Base-by-base conservation (phyloP, 2,888 invertebrate genomes). In the Fissipunctia ypsillon region DNA sequence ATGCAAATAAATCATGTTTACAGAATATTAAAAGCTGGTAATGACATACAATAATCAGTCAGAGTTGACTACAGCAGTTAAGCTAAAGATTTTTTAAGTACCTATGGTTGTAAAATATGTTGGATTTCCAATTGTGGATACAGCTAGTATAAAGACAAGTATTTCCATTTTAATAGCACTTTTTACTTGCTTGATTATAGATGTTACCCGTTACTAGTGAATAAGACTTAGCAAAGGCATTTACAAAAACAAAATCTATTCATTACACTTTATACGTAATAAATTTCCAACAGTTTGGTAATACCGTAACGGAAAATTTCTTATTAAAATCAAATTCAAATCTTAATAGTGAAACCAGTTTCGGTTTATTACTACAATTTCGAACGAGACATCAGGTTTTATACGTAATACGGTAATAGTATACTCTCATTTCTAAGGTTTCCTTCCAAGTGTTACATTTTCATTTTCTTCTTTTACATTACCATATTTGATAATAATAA, bases 331-430 rank as follows among this genome's bases (percentile, higher is more conserved):
- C 41, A 57, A 71, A 76, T 82, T 60, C 45, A 73, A 61, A 69
- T 71, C 52, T 69, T 45, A 72, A 69, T 64, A 66, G 63, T 35
- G 52, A 54, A 80, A 85, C 84, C 69, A 50, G 84, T 84, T 81
- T 73, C 25, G 22, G 35, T 66, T 63, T 65, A 66, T 64, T 22
- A 64, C 60, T 69, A 69, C 41, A 66, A 59, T 71, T 71, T 67
- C 25, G 28, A 52, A 41, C 57, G 48, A n/a, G 52, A 43, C 56
- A 54, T 71, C 50, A 28, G 31, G 65, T 71, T 70, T 70, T 54
- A 48, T 78, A 78, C 67, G 56, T 78, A 60, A 68, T 60, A 41
- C n/a, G 57, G 65, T 73, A 70, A 81, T 57, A 61, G 31, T 73
- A 70, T 69, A 68, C 25, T 65, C 25, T 56, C 1, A 9, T 41